Evolutionary conservation across 2,797 vertebrate genomes (phyloP).

Genomic region (Remorina albescens): DNA sequence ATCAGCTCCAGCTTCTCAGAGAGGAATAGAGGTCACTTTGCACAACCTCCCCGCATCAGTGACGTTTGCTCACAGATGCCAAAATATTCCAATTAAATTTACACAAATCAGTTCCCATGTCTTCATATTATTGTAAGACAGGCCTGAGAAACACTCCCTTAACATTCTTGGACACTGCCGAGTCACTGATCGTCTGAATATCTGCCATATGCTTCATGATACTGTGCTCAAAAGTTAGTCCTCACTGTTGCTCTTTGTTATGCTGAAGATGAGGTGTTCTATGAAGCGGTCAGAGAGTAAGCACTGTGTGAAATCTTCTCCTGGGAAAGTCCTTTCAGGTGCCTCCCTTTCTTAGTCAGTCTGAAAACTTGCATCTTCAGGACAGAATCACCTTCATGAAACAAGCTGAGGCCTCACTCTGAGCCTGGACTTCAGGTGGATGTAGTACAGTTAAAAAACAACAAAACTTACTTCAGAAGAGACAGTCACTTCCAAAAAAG

Average conservation of each 20-base stretch:
- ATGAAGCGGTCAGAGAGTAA: too few relatives aligned
- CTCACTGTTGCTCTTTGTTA: constrained; percentile 38
- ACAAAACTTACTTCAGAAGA: neutral
- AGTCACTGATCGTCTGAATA: constrained; percentile 22
- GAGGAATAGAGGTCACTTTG: constrained; percentile 38
- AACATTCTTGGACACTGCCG: constrained; percentile 36
- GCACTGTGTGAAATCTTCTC: constrained; percentile 24
- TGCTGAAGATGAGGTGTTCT: constrained; percentile 47
- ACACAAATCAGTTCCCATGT: constrained; percentile 47
- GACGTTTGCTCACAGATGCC: constrained; percentile 10
- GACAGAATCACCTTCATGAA: neutral
- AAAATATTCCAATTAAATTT: constrained; percentile 47
- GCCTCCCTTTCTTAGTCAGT: constrained; percentile 5
- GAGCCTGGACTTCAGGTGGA: neutral
- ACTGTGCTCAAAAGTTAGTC: constrained; percentile 19
- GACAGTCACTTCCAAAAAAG: neutral
- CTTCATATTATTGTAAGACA: constrained; percentile 10
- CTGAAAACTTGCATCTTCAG: constrained; percentile 4
- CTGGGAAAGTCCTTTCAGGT: constrained; percentile 15
- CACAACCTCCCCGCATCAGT: constrained; percentile 31
- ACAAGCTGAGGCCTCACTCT: neutral
- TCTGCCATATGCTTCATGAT: constrained; percentile 25
- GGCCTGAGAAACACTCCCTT: constrained; percentile 30
- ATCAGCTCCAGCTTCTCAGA: constrained; percentile 29
- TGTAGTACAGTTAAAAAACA: neutral